Conservation (phyloP, 2,797 vertebrate species). For the Peromyscus eremicus region DNA sequence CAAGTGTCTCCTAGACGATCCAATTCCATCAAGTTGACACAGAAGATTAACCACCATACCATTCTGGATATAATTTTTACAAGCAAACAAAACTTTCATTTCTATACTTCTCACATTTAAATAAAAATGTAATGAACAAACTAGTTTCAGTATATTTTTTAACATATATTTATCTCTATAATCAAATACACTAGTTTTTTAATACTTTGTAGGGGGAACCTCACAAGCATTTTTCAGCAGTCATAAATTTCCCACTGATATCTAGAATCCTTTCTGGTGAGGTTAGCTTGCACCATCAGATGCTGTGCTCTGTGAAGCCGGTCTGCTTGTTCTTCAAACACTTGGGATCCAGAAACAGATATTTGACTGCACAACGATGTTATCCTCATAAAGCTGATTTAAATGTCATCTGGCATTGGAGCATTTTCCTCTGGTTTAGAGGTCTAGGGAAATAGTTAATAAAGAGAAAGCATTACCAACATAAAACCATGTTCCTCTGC, state of each 20-base stretch:
- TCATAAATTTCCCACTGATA: not conserved
- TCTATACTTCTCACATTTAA: not conserved
- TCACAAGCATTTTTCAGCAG: not conserved
- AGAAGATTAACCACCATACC: not conserved
- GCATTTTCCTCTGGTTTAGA: slow-evolving; percentile 50
- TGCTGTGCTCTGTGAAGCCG: not conserved
- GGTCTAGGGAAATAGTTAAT: slow-evolving; percentile 65
- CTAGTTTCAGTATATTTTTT: not conserved
- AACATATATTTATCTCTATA: not conserved
- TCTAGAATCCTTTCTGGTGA: not conserved
- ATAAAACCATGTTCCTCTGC: slow-evolving; percentile 69
- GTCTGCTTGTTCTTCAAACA: not conserved
- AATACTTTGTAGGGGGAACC: not conserved
- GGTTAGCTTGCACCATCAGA: not conserved
- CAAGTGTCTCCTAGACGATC: not conserved
- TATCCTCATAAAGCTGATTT: slow-evolving; percentile 56
- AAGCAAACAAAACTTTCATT: slow-evolving; percentile 3
- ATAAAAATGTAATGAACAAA: not conserved
- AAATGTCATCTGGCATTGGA: slow-evolving; percentile 55
- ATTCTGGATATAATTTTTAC: not conserved
- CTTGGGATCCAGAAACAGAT: slow-evolving; percentile 51
- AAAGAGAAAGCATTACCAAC: slow-evolving; percentile 62
- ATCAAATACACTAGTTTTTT: not conserved
- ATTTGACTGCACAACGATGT: slow-evolving; percentile 59
- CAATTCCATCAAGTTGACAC: not conserved